phyloP scores from a whole-genome alignment of 2,113 vertebrate genomes.

The Microcebus murinus region DNA sequence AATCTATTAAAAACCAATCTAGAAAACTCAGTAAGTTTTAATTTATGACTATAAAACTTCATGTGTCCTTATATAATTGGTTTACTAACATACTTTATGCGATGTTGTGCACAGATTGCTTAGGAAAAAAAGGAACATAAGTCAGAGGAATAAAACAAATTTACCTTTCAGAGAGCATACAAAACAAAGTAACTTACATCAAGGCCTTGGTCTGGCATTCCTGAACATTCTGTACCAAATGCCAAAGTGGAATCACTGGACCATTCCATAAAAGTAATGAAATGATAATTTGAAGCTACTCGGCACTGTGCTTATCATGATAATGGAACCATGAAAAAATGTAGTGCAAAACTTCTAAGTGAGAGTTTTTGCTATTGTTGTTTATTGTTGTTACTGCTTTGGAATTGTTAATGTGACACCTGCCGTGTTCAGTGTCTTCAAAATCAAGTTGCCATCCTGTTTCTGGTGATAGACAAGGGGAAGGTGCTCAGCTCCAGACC shows the following conservation, averaged over 20 bases:
- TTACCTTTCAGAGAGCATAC: neutral
- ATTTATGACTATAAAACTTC: slow-evolving; percentile 68
- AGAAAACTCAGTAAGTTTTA: slow-evolving; percentile 68
- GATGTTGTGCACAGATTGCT: slow-evolving; percentile 32
- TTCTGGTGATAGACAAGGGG: neutral
- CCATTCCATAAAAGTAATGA: slow-evolving; percentile 52
- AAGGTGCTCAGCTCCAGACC: accelerated
- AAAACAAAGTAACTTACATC: neutral
- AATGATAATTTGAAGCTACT: slow-evolving; percentile 64
- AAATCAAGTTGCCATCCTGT: neutral
- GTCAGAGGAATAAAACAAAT: neutral
- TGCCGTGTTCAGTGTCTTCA: neutral
- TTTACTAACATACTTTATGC: slow-evolving; percentile 53
- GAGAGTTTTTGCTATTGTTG: neutral
- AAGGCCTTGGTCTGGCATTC: neutral
- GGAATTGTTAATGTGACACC: neutral
- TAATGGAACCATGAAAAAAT: neutral
- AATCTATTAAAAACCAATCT: slow-evolving; percentile 75
- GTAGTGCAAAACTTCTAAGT: neutral
- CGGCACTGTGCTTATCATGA: slow-evolving; percentile 33
- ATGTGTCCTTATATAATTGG: slow-evolving; percentile 70
- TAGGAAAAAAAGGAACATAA: slow-evolving; percentile 54
- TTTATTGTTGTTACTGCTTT: neutral
- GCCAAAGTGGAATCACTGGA: slow-evolving; percentile 60
- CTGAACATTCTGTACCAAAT: neutral